These are phyloP conservation scores for Somateria mollissima DNA, from an alignment of 2,797 vertebrate genomes.

Conservation along the genomic window DNA sequence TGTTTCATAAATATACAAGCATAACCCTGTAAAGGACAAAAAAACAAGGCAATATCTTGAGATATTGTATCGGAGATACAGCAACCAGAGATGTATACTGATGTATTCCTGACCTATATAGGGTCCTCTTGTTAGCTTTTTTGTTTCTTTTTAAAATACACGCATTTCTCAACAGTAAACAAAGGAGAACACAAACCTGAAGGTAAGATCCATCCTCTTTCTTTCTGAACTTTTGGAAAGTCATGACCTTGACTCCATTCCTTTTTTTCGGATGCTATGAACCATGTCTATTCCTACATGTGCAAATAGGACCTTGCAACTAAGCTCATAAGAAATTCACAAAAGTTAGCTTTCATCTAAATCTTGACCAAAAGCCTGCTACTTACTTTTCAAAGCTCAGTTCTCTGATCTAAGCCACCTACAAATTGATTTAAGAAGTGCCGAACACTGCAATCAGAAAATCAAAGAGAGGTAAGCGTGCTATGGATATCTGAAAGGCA, in stretches of 20 bases:
- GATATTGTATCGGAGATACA: background rate
- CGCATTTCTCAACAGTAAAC: background rate
- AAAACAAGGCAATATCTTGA: background rate
- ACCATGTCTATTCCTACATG: background rate
- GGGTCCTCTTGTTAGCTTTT: background rate
- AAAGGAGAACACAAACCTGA: background rate
- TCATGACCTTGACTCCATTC: background rate
- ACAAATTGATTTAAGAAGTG: background rate
- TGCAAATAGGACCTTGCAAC: background rate
- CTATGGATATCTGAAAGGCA: background rate
- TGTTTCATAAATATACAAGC: background rate
- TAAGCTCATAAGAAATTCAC: background rate
- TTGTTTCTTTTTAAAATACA: background rate
- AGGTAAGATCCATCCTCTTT: background rate
- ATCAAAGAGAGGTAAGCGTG: background rate
- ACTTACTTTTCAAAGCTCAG: background rate
- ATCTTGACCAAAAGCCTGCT: background rate
- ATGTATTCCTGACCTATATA: background rate
- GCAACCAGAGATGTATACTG: background rate
- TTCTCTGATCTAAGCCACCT: background rate
- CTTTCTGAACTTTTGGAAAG: background rate
- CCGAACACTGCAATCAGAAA: background rate
- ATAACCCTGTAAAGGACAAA: background rate
- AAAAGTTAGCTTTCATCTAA: background rate
- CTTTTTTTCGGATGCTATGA: accelerated